phyloP scores from a whole-genome alignment of 2,888 invertebrate species.

The Phortica okadai region DNA sequence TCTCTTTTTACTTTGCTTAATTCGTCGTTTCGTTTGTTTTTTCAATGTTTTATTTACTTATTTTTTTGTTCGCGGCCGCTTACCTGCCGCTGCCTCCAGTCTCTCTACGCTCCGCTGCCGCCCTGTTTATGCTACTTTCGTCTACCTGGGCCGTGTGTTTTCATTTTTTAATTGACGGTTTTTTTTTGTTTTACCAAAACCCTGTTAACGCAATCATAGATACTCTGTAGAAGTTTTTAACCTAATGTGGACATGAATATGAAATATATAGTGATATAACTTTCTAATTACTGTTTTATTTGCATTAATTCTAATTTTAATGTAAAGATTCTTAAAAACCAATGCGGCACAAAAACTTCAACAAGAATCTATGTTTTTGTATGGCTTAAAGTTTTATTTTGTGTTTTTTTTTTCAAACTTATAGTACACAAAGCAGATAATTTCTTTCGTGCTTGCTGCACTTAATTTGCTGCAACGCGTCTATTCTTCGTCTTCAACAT shows the following conservation, averaged over 20 bases:
- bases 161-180: neutral
- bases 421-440: slow-evolving; percentile 13
- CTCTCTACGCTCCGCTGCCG: neutral
- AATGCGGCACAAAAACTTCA: no score
- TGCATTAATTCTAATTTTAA: neutral
- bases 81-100: neutral
- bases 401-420: neutral
- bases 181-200: neutral
- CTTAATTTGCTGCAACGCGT: slow-evolving; percentile 8
- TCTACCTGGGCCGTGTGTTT: neutral
- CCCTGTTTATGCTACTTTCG: neutral
- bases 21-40: neutral
- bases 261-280: neutral
- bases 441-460: slow-evolving; percentile 22
- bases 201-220: neutral
- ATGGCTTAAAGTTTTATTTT: neutral
- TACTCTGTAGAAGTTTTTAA: neutral
- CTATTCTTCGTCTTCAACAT: neutral
- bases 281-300: neutral
- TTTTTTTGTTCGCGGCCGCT: slow-evolving; percentile 1
- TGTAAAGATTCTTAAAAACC: neutral
- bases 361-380: neutral
- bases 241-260: neutral
- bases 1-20: neutral
- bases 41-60: slow-evolving; percentile 1